phyloP scores from a whole-genome alignment of 2,113 vertebrate species.

The Ciconia maguari region DNA sequence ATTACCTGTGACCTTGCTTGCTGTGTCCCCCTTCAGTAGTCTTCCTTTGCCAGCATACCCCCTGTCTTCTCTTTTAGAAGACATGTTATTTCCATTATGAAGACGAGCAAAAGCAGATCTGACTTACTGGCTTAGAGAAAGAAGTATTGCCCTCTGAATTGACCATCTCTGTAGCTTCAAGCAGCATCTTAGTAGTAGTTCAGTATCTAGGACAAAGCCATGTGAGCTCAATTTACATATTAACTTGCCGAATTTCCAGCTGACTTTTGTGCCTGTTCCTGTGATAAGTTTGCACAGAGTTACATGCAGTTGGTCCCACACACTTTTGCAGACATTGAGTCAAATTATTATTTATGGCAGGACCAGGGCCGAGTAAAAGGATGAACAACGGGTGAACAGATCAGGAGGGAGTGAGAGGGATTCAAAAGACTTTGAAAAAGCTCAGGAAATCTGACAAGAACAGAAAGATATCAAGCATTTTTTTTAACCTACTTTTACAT shows the following conservation, averaged over 20 bases:
- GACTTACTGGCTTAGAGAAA: not conserved
- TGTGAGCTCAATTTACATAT: not conserved
- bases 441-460: slow-evolving; percentile 2
- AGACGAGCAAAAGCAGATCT: not conserved
- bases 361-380: not conserved
- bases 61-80: not conserved
- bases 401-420: not conserved
- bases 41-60: not conserved
- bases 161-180: not conserved
- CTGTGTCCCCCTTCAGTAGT: not conserved
- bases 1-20: not conserved
- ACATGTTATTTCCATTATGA: not conserved
- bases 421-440: slow-evolving; percentile 22
- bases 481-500: slow-evolving; percentile 45
- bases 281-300: not conserved
- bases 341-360: not conserved
- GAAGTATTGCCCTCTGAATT: not conserved
- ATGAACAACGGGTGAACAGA: not conserved
- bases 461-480: not conserved
- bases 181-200: not conserved
- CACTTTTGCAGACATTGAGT: not conserved
- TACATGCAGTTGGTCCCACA: not conserved
- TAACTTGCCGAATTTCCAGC: not conserved
- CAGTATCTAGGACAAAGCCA: not conserved
- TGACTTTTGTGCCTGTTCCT: not conserved